Percentiles rank a stretch among this genome's conserved stretches.
phyloP scores from a whole-genome alignment of 2,888 invertebrate genomes.

The Lydus trimaculatus region DNA sequence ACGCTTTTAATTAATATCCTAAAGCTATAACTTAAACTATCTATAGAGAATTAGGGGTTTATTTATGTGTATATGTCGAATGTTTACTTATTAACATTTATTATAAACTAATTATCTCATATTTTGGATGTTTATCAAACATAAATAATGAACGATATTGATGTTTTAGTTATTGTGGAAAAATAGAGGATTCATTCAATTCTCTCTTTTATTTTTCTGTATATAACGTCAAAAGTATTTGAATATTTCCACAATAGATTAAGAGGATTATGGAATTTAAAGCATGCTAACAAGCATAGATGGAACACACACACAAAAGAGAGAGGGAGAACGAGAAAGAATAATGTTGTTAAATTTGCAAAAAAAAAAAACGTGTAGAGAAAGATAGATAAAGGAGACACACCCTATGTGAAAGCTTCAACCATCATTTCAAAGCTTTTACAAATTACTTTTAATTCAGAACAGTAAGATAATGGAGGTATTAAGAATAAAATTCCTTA shows the following conservation, averaged over 20 bases:
- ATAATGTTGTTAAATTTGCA: neutral
- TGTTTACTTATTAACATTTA: constrained; percentile 31
- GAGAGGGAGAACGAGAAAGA: too few species aligned
- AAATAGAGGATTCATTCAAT: neutral
- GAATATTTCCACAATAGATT: neutral
- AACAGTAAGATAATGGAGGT: constrained; percentile 26
- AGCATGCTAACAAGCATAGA: neutral
- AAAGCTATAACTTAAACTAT: constrained; percentile 37
- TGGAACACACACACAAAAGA: too few species aligned
- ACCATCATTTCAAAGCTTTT: constrained; percentile 18
- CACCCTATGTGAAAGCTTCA: constrained; percentile 23
- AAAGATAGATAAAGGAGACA: constrained; percentile 1
- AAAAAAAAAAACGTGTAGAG: neutral
- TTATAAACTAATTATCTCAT: constrained; percentile 28
- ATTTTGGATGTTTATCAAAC: neutral
- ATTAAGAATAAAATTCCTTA: constrained; percentile 29
- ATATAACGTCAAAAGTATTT: neutral
- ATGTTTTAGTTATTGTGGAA: too few species aligned
- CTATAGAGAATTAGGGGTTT: constrained; percentile 18
- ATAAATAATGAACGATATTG: neutral
- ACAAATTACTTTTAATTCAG: constrained; percentile 33
- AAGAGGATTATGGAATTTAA: neutral
- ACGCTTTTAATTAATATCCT: constrained; percentile 42
- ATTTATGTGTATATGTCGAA: constrained; percentile 16
- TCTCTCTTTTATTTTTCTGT: neutral